phyloP scores from a whole-genome alignment of 2,888 invertebrate species.

The Argyresthia albistria region DNA sequence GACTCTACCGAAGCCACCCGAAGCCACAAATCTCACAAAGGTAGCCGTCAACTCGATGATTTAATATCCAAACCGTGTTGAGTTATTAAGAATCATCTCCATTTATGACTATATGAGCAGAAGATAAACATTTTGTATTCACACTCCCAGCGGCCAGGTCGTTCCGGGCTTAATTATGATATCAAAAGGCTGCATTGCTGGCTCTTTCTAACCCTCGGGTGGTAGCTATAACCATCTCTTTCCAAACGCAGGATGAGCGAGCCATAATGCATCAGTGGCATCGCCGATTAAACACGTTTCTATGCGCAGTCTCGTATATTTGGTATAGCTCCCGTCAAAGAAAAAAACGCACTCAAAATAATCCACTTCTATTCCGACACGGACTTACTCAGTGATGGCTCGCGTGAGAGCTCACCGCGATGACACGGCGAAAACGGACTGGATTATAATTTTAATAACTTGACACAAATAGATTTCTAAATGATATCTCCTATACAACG shows the following conservation, averaged over 20 bases:
- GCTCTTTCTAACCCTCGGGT: conserved; percentile 33
- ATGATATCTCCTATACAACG: conserved; percentile 26
- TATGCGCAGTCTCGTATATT: conserved; percentile 66
- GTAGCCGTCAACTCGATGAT: conserved; percentile 29
- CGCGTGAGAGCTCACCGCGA: conserved; percentile 35
- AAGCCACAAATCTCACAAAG: neutral
- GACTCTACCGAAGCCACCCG: too few species aligned
- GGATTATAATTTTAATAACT: conserved; percentile 31
- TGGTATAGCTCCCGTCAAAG: conserved; percentile 16
- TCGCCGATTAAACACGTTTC: conserved; percentile 66
- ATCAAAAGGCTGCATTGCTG: conserved; percentile 56
- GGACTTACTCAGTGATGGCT: conserved; percentile 16
- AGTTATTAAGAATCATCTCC: conserved; percentile 48
- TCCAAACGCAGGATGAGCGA: conserved; percentile 39
- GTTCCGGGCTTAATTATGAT: conserved; percentile 55
- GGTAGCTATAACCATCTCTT: conserved; percentile 29
- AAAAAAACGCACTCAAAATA: conserved; percentile 29
- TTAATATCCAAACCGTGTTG: conserved; percentile 43
- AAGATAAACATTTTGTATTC: conserved; percentile 60
- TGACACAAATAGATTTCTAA: conserved; percentile 29
- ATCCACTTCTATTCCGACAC: conserved; percentile 35
- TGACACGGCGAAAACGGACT: conserved; percentile 42
- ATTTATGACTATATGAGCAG: conserved; percentile 46
- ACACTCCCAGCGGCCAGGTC: conserved; percentile 25
- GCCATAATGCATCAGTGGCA: conserved; percentile 41